A percentile compares a stretch with the other conserved stretches of the same genome.
Evolutionary conservation across 2,888 invertebrate species (phyloP).

Genomic region (Osedax frankpressi): DNA sequence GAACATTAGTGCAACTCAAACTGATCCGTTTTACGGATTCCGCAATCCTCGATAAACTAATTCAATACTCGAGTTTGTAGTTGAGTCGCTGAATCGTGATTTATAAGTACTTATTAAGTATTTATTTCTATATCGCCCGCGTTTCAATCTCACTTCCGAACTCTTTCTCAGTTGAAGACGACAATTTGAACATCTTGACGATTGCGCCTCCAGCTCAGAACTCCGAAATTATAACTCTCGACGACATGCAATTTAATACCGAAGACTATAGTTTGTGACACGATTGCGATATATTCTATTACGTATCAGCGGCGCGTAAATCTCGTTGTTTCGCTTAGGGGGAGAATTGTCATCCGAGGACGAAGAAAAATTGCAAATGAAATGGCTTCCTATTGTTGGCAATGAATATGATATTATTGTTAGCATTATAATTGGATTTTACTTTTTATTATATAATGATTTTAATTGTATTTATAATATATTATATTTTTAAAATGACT

Average conservation of each 20-base stretch:
- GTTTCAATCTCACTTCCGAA: not conserved
- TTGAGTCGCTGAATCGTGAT: too few relatives aligned
- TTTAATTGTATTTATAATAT: too few relatives aligned
- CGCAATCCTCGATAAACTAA: conserved; percentile 50
- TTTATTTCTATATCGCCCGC: too few relatives aligned
- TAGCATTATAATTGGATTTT: conserved; percentile 28
- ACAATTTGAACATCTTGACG: not conserved
- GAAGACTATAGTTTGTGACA: not conserved
- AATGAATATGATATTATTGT: conserved; percentile 72
- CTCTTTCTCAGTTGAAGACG: not conserved
- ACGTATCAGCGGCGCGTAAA: too few relatives aligned
- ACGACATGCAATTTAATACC: conserved; percentile 2
- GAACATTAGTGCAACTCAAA: conserved; percentile 72
- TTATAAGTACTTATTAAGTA: too few relatives aligned
- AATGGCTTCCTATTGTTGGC: conserved; percentile 60
- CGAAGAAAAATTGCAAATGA: conserved; percentile 63
- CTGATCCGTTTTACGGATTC: conserved; percentile 79
- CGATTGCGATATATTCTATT: not conserved
- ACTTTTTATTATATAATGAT: too few relatives aligned
- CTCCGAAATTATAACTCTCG: not conserved
- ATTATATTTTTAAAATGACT: too few relatives aligned
- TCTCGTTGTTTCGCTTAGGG: too few relatives aligned
- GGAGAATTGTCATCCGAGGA: conserved; percentile 60
- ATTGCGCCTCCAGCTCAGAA: not conserved
- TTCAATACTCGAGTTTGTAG: conserved; percentile 36